These are phyloP conservation scores for Aradophagus sp. DNA, from an alignment of 1,140 invertebrate genomes.

Conservation along the genomic window DNA sequence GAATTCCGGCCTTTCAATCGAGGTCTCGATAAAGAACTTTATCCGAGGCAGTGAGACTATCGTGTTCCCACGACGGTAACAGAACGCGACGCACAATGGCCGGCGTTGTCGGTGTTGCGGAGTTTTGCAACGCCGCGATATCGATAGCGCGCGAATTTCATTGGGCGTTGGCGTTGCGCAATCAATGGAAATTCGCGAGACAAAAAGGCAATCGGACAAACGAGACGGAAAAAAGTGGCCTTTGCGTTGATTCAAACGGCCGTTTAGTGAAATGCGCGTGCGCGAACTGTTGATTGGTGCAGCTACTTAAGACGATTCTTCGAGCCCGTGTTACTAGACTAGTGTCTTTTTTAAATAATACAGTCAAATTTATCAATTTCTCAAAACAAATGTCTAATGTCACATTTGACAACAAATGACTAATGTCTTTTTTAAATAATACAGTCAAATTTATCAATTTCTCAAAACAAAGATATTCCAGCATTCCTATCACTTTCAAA, in stretches of 20 bases:
- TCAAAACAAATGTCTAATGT: too few relatives aligned
- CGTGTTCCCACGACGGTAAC: constrained; percentile 26
- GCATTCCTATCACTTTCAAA: too few relatives aligned
- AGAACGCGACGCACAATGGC: constrained; percentile 28
- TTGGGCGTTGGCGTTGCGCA: constrained; percentile 23
- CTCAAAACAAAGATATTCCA: too few relatives aligned
- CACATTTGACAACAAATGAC: too few relatives aligned
- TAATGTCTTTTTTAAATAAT: too few relatives aligned
- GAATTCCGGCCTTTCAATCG: constrained; percentile 32
- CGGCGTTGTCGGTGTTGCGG: constrained; percentile 14
- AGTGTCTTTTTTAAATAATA: too few relatives aligned
- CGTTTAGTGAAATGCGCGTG: constrained; percentile 1
- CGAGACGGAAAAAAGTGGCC: constrained; percentile 8
- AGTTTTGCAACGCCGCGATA: constrained; percentile 31
- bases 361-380: constrained; percentile 12
- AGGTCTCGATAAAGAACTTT: constrained; percentile 41
- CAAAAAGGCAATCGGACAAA: too few relatives aligned
- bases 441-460: too few relatives aligned
- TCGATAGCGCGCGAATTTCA: constrained; percentile 35
- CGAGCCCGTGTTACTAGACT: too few relatives aligned
- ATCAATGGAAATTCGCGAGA: constrained; percentile 31
- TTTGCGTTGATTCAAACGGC: not conserved
- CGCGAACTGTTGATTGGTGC: not conserved
- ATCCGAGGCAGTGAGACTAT: constrained; percentile 14
- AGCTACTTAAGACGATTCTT: constrained; percentile 12